A percentile compares a stretch with the other conserved stretches of the same genome.
Conservation (phyloP, 2,888 invertebrate genomes). For the Invenusta paracnida region DNA sequence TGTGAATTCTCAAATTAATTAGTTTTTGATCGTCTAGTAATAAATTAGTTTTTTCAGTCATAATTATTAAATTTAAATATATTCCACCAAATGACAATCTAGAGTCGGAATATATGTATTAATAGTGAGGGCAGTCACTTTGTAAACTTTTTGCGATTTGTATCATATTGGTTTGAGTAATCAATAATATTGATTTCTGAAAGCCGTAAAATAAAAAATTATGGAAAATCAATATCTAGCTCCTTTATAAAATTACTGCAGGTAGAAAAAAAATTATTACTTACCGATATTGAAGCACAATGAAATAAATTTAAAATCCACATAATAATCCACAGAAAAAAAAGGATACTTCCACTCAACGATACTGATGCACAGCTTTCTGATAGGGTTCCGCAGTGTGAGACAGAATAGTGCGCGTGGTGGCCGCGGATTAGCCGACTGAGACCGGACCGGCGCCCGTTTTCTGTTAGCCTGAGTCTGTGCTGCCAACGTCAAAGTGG, state of each 20-base stretch:
- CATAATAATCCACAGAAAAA: too few species aligned
- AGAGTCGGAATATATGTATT: too few species aligned
- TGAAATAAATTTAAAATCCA: too few species aligned
- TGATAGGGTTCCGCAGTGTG: conserved; percentile 84
- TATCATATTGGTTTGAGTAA: background rate
- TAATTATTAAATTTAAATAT: too few species aligned
- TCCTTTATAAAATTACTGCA: background rate
- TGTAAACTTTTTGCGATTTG: too few species aligned
- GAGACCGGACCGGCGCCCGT: conserved; percentile 38
- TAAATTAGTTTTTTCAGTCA: too few species aligned
- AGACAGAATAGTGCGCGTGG: conserved; percentile 87
- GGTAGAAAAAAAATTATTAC: background rate
- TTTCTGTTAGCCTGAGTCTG: conserved; percentile 36
- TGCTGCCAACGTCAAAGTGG: conserved; percentile 39
- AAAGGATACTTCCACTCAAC: conserved; percentile 80
- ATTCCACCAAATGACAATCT: too few species aligned
- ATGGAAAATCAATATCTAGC: background rate
- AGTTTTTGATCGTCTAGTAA: too few species aligned
- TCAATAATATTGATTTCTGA: background rate
- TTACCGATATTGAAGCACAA: background rate
- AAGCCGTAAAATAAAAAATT: background rate
- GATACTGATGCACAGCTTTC: conserved; percentile 89
- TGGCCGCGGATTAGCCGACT: conserved; percentile 65
- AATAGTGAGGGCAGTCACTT: too few species aligned
- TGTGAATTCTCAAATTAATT: too few species aligned